phyloP scores from a whole-genome alignment of 2,888 invertebrate species.

The Pseudococcus longispinus region DNA sequence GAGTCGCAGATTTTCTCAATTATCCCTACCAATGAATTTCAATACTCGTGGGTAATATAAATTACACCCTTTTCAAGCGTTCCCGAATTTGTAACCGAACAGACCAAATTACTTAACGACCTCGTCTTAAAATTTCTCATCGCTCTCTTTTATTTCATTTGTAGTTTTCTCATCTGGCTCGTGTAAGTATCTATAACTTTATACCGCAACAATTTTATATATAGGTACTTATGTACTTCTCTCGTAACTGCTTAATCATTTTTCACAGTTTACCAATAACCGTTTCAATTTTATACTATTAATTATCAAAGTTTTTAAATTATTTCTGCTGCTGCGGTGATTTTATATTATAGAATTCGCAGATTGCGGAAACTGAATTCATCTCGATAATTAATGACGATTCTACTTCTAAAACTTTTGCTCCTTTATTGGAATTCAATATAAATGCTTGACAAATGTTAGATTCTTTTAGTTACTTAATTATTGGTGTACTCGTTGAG shows the following conservation, averaged over 20 bases:
- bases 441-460: background rate
- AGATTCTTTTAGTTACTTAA: background rate
- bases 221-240: background rate
- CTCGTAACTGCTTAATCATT: background rate
- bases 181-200: background rate
- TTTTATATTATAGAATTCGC: background rate
- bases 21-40: conserved; percentile 32
- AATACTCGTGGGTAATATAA: conserved; percentile 30
- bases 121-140: background rate
- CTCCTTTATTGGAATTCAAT: background rate
- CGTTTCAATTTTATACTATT: background rate
- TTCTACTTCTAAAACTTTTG: background rate
- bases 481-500: too few relatives aligned
- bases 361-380: background rate
- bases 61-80: conserved; percentile 28
- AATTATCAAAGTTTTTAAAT: background rate
- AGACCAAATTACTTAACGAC: conserved; percentile 28
- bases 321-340: background rate
- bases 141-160: background rate
- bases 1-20: conserved; percentile 35
- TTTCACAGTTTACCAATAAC: background rate
- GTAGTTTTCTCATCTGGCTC: background rate
- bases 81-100: conserved; percentile 14
- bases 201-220: background rate
- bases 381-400: background rate